Conservation (phyloP, 1,140 invertebrate species). For the Anastatus disparis region DNA sequence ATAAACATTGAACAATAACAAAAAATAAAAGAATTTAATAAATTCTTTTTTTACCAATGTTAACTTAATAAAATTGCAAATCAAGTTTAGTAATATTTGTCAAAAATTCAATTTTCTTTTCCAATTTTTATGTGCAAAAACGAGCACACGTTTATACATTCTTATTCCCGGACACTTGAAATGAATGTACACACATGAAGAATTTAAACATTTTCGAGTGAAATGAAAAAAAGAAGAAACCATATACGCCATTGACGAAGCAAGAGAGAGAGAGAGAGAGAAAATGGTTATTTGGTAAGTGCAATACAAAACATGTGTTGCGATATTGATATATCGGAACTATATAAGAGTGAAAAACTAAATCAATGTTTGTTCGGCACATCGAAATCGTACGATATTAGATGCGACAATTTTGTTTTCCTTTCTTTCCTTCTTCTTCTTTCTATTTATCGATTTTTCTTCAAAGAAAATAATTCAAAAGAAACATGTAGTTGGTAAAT, state of each 20-base stretch:
- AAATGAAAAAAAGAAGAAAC: not conserved
- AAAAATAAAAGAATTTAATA: too few species aligned
- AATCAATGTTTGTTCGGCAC: conserved; percentile 17
- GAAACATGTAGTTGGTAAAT: too few species aligned
- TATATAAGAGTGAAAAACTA: not conserved
- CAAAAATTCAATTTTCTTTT: conserved; percentile 12
- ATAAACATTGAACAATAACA: too few species aligned
- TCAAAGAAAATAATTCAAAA: too few species aligned
- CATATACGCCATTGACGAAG: not conserved
- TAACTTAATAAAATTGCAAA: not conserved
- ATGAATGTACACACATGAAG: conserved; percentile 17
- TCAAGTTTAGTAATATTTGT: not conserved
- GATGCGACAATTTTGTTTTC: not conserved
- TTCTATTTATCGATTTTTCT: conserved; percentile 1
- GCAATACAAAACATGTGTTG: not conserved
- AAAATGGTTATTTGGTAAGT: conserved; percentile 13
- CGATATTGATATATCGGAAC: conserved; percentile 27
- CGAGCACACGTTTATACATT: too few species aligned
- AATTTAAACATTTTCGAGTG: conserved; percentile 16
- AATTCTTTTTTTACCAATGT: not conserved
- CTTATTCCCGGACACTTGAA: too few species aligned
- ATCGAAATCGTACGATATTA: not conserved
- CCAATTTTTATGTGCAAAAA: too few species aligned
- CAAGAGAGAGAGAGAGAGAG: not conserved
- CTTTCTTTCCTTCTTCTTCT: not conserved